Conservation (phyloP, 1,140 invertebrate species). For the Campoletis sonorensis region DNA sequence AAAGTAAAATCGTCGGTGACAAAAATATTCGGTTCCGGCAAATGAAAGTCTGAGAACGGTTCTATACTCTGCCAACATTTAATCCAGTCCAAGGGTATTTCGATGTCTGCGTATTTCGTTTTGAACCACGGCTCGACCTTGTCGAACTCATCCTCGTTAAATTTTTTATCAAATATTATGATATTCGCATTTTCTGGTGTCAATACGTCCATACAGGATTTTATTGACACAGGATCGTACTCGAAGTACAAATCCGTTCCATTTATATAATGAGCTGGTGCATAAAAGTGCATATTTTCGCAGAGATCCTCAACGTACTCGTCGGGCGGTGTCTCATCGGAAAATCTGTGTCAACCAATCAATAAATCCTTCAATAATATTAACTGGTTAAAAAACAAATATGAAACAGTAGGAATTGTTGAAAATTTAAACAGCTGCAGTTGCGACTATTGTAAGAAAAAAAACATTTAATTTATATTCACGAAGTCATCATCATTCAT, state of each 20-base stretch:
- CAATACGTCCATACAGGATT: constrained; percentile 81
- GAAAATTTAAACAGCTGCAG: too few relatives aligned
- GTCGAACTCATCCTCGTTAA: constrained; percentile 78
- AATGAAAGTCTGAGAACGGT: constrained; percentile 78
- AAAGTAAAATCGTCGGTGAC: constrained; percentile 89
- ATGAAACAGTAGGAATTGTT: too few relatives aligned
- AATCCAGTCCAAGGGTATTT: constrained; percentile 79
- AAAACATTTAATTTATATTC: too few relatives aligned
- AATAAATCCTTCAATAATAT: background rate
- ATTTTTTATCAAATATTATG: constrained; percentile 81
- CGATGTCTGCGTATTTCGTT: constrained; percentile 80
- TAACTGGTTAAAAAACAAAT: background rate
- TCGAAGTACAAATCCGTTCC: constrained; percentile 86
- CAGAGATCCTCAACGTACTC: constrained; percentile 89
- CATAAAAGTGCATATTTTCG: constrained; percentile 89
- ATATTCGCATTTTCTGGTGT: constrained; percentile 86
- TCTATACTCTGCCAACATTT: constrained; percentile 79
- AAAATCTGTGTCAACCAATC: constrained; percentile 74
- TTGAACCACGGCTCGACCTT: constrained; percentile 85
- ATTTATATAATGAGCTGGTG: constrained; percentile 86
- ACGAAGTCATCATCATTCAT: too few relatives aligned
- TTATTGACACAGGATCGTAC: constrained; percentile 86
- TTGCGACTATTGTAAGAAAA: too few relatives aligned
- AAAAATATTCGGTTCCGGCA: constrained; percentile 90
- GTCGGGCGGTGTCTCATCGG: constrained; percentile 81